These are phyloP conservation scores for Autographa pulchrina DNA, from an alignment of 2,888 invertebrate species.

Conservation along the genomic window DNA sequence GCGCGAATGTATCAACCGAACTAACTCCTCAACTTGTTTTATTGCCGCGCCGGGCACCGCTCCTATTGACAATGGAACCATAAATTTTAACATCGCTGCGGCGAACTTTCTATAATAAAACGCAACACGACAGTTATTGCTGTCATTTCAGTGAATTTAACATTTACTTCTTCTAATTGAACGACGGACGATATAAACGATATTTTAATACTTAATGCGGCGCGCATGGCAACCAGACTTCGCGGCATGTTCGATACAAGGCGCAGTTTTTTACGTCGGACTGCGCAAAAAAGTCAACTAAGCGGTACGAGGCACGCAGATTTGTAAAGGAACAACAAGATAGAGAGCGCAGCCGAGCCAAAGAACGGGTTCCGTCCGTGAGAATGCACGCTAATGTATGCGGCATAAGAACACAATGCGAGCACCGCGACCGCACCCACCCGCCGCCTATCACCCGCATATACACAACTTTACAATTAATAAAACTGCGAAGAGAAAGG, in stretches of 20 bases:
- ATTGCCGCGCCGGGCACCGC: conserved; percentile 37
- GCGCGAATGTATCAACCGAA: conserved; percentile 57
- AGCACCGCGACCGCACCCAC: conserved; percentile 59
- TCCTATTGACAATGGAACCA: conserved; percentile 65
- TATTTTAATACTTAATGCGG: conserved; percentile 53
- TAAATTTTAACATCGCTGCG: conserved; percentile 66
- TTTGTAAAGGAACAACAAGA: conserved; percentile 82
- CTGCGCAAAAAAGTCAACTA: conserved; percentile 77
- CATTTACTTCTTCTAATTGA: conserved; percentile 54
- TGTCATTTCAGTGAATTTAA: conserved; percentile 58
- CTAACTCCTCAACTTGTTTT: conserved; percentile 47
- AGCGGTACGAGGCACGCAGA: conserved; percentile 78
- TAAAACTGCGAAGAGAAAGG: conserved; percentile 32
- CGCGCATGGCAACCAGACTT: conserved; percentile 63
- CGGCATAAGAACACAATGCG: conserved; percentile 76
- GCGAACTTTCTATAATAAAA: conserved; percentile 65
- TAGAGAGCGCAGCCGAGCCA: conserved; percentile 66
- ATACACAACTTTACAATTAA: conserved; percentile 44
- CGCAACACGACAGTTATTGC: conserved; percentile 58
- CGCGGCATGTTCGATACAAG: conserved; percentile 72
- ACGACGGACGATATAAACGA: conserved; percentile 45
- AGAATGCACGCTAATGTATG: conserved; percentile 82
- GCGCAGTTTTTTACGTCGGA: conserved; percentile 77
- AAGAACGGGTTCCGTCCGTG: conserved; percentile 80
- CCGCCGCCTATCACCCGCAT: conserved; percentile 68